Evolutionary conservation across 2,113 vertebrate genomes (phyloP), one percentile per base, ranked within the genome.

Genomic region (Phocoena phocoena): DNA sequence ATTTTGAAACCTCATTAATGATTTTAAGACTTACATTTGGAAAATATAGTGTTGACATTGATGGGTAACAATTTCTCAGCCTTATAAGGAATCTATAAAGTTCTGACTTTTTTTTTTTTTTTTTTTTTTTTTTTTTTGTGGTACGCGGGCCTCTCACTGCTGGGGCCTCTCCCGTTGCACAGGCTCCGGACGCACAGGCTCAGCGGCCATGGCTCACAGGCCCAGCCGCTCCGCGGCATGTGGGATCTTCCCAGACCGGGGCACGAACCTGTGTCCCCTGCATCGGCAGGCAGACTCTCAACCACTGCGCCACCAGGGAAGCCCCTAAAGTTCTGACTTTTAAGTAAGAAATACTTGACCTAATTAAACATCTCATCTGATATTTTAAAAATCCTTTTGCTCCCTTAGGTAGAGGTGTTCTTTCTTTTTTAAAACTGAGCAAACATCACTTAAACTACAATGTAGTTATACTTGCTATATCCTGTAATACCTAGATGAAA

Each of bases 111-210:
- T 65, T 60, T 93, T 85, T 65, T 60, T 93, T 85, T 65, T 60
- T 93, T 85, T 65, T 60, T 93, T 85, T 65, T 60, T 93, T 85
- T 65, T 60, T 93, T 85, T 65, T n/a, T n/a, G n/a, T n/a, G n/a
- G n/a, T n/a, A n/a, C n/a, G n/a, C n/a, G n/a, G n/a, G n/a, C n/a
- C n/a, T n/a, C n/a, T n/a, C n/a, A n/a, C n/a, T n/a, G n/a, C n/a
- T n/a, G n/a, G n/a, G n/a, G n/a, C n/a, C n/a, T n/a, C n/a, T n/a
- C n/a, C n/a, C n/a, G n/a, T n/a, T n/a, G n/a, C n/a, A n/a, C n/a
- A n/a, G n/a, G n/a, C n/a, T n/a, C n/a, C n/a, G n/a, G n/a, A n/a
- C n/a, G n/a, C n/a, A n/a, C n/a, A n/a, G n/a, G n/a, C n/a, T n/a
- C n/a, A n/a, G n/a, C n/a, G n/a, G n/a, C n/a, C n/a, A n/a, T n/a